Conservation (phyloP, 2,113 vertebrate genomes). For the Cololabis saira region DNA sequence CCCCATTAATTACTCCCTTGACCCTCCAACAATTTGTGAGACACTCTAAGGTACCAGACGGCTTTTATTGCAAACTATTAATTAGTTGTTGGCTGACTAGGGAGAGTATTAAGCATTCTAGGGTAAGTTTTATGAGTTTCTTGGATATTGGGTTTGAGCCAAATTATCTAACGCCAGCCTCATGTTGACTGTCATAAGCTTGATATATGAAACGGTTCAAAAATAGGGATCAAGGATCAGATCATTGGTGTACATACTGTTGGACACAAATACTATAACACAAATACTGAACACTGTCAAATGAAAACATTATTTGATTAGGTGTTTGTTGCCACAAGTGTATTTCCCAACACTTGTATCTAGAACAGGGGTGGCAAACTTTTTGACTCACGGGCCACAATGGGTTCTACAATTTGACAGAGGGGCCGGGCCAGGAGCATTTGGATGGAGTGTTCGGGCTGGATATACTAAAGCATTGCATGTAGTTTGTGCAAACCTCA, state of each 20-base stretch:
- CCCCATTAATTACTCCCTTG: slow-evolving; percentile 77
- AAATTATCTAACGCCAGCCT: slow-evolving; percentile 43
- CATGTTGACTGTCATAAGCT: slow-evolving; percentile 43
- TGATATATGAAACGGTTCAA: background rate
- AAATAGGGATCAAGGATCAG: background rate
- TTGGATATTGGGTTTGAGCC: slow-evolving; percentile 58
- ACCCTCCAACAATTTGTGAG: slow-evolving; percentile 73
- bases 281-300: too few species aligned
- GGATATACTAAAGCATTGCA: too few species aligned
- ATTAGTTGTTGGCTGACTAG: slow-evolving; percentile 76
- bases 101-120: slow-evolving; percentile 71
- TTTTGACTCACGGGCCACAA: too few species aligned
- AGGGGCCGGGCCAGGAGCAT: too few species aligned
- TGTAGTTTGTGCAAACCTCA: too few species aligned
- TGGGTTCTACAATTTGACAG: too few species aligned
- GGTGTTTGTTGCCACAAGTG: too few species aligned
- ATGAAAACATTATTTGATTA: too few species aligned
- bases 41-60: slow-evolving; percentile 66
- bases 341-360: too few species aligned
- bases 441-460: too few species aligned
- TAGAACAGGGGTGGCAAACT: too few species aligned
- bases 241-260: too few species aligned
- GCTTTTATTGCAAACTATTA: slow-evolving; percentile 80
- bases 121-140: slow-evolving; percentile 65
- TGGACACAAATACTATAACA: slow-evolving; percentile 16